Conservation (phyloP, 2,888 invertebrate genomes). For the Volucella inanis region DNA sequence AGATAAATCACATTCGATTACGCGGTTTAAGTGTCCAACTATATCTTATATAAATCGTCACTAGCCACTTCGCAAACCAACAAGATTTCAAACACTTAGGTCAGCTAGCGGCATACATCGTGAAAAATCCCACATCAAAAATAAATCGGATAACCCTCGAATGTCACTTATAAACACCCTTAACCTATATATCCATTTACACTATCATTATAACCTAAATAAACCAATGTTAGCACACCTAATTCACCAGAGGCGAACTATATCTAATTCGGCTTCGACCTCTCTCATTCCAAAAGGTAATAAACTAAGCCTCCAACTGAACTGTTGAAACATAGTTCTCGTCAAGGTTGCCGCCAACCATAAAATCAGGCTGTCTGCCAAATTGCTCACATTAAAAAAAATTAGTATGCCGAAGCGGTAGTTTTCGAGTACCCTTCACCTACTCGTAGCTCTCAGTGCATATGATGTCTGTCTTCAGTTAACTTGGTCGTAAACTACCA, state of each 20-base stretch:
- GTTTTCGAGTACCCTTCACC: conserved; percentile 47
- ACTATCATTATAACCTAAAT: conserved; percentile 36
- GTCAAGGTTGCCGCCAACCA: conserved; percentile 67
- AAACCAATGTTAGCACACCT: conserved; percentile 42
- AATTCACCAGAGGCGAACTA: conserved; percentile 45
- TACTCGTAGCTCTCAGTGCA: conserved; percentile 11
- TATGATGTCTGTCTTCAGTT: conserved; percentile 44
- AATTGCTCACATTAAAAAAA: conserved; percentile 72
- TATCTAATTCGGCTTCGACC: conserved; percentile 44
- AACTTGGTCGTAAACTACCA: conserved; percentile 54
- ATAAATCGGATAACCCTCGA: background rate
- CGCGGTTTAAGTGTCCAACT: no score
- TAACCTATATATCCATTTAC: conserved; percentile 36
- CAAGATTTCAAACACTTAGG: no score
- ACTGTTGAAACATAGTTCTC: conserved; percentile 71
- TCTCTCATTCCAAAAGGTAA: conserved; percentile 47
- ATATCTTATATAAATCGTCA: no score
- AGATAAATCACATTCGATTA: no score
- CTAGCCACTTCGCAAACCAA: no score
- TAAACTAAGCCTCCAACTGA: conserved; percentile 45
- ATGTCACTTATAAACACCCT: conserved; percentile 39
- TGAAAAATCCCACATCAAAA: background rate
- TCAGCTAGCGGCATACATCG: background rate
- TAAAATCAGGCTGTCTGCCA: conserved; percentile 69
- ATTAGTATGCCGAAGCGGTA: conserved; percentile 68